These are phyloP conservation scores for Tetranychus truncatus DNA, from an alignment of 2,888 invertebrate species.

Conservation along the genomic window DNA sequence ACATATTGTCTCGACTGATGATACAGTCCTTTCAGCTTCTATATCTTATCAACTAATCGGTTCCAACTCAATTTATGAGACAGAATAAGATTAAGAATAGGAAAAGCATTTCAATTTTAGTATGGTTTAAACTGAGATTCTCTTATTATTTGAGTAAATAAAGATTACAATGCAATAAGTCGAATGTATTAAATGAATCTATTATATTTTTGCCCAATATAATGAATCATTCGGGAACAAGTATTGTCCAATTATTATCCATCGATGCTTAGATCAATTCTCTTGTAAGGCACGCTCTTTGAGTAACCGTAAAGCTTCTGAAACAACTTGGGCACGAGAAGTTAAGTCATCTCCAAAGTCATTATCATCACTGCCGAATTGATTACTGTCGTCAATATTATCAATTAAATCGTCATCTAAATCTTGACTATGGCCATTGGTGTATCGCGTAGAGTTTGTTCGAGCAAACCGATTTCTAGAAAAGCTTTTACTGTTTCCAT, in stretches of 20 bases:
- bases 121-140: too few relatives aligned
- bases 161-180: too few relatives aligned
- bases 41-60: neutral
- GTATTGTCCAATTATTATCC: too few relatives aligned
- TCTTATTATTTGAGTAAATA: too few relatives aligned
- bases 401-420: neutral
- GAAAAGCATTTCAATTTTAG: neutral
- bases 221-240: too few relatives aligned
- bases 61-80: neutral
- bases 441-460: neutral
- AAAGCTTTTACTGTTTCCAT: neutral
- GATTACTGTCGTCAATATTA: neutral
- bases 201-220: too few relatives aligned
- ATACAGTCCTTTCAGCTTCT: neutral
- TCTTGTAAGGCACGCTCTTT: neutral
- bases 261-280: neutral
- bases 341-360: neutral
- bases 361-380: neutral
- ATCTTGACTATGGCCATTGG: neutral
- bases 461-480: neutral
- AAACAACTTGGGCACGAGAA: constrained; percentile 4
- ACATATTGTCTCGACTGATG: neutral
- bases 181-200: too few relatives aligned
- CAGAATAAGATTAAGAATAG: neutral
- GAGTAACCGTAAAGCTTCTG: neutral